Percentiles rank a stretch among this genome's conserved stretches.
Conservation (phyloP, 2,797 vertebrate species). For the Halcyon smyrnensis region DNA sequence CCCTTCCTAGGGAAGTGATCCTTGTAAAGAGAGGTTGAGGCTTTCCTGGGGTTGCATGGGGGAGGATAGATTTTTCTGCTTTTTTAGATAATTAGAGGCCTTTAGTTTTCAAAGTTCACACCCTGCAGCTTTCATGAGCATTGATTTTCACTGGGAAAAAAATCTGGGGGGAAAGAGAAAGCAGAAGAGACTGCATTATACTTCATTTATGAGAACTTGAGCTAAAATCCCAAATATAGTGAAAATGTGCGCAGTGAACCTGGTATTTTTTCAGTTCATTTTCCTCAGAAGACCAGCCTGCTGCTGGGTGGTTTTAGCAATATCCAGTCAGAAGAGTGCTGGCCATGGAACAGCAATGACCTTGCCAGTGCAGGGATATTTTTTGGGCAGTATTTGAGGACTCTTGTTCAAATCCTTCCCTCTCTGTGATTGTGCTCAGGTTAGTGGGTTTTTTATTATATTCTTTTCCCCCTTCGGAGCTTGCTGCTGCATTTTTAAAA, state of each 20-base stretch:
- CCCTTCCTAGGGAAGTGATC: not conserved
- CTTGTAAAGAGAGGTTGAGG: not conserved
- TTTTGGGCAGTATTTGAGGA: not conserved
- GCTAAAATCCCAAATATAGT: not conserved
- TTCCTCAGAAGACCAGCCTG: not conserved
- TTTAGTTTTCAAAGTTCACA: not conserved
- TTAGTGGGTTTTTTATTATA: not conserved
- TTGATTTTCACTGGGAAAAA: slow-evolving; percentile 4
- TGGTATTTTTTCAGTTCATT: not conserved
- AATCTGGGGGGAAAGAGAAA: not conserved
- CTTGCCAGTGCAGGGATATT: not conserved
- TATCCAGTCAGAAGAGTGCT: not conserved
- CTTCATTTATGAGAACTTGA: not conserved
- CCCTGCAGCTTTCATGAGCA: not conserved
- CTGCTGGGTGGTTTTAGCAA: not conserved
- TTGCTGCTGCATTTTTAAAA: not conserved
- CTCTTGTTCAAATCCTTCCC: not conserved
- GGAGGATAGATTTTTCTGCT: not conserved
- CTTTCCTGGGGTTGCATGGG: not conserved
- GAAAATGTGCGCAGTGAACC: not conserved
- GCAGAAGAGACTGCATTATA: not conserved
- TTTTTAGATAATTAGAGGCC: not conserved
- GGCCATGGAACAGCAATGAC: not conserved
- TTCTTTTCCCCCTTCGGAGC: not conserved
- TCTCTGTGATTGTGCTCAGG: not conserved